Base-by-base conservation (phyloP, 2,888 invertebrate genomes). In the Chloroclystis v-ata region DNA sequence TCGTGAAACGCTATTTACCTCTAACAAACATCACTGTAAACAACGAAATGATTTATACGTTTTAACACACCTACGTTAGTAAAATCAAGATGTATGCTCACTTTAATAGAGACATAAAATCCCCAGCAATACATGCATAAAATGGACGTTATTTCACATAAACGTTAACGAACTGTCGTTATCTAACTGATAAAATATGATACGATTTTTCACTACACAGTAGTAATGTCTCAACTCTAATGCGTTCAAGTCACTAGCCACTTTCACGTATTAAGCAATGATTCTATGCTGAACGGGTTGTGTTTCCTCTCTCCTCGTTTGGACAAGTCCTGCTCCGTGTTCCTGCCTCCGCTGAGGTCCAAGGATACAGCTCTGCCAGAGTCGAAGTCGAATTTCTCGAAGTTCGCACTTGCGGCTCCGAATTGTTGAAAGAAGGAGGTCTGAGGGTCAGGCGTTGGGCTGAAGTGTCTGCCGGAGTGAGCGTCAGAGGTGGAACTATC, bases 261-360 rank as follows among this genome's bases (percentile, higher is more conserved):
- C 68, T 85, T 89, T 90, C 90, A 90, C 87, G 91, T 92, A 69
- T 93, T 93, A 69, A 96, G 90, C 62, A 96, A 84, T 49, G 95
- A 95, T 75, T 96, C 96, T 91, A 96, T 96, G 87, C 95, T 95
- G 89, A 96, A 96, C 40, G 96, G 95, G 84, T 95, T 95, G 78
- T 89, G 91, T 86, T 89, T 92, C 74, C 90, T 90, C 76, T 66
- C 89, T 61, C 78, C 90, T 75, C 77, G 90, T 86, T 82, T 89
- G 16, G 82, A 82, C 67, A 80, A 66, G 69, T 82, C 83, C 74
- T 81, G 87, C 72, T 79, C 89, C 0, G 80, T 81, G 28, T 79
- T 79, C 48, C 46, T 81, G 7, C 75, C 72, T 1, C 84, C 80
- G 28, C 86, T 85, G 4, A 86, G 72, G 65, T 89, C 81, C 79